Evolutionary conservation across 1,140 invertebrate genomes (phyloP), one percentile per base, ranked within the genome.

Genomic region (Eumaeus atala): DNA sequence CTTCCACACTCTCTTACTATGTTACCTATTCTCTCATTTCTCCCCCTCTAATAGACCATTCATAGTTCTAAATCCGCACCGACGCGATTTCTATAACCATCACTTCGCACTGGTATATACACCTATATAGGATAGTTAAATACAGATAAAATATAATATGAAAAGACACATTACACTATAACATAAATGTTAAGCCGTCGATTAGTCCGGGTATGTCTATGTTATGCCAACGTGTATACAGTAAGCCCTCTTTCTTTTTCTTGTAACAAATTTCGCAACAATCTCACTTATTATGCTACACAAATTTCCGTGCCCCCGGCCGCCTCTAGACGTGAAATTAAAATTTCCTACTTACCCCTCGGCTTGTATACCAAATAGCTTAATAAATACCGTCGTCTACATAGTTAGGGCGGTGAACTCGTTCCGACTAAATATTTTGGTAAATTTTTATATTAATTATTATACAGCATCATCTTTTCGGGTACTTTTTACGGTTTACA

Each of bases 221-320:
- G 56, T 44, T 61, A 74, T 33, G 47, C 28, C 55, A 50, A 36
- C 64, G 58, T 11, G 61, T 16, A 58, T 61, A 61, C 62, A 61
- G 71, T 65, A 67, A 65, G 80, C 80, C 83, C 83, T 83, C 75
- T 74, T 86, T 84, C 83, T 86, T 86, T 84, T 86, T 86, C 83
- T 86, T 86, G 78, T 84, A 86, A 71, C 80, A 86, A 86, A 86
- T 83, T 86, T 86, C 77, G 80, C 83, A 86, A 86, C 83, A 86
- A 86, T 86, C 83, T 86, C 78, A 86, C 83, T 84, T 86, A 86
- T 84, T 86, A 86, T 86, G 83, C 83, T 78, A 84, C 83, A 86
- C 80, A 84, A 86, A 86, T 86, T 78, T 86, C 80, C 75, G 77
- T 69, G 69, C 74, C 71, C 74, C 68, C 77, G 67, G 66, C 68